Evolutionary conservation across 2,888 invertebrate species (phyloP), one percentile per base, ranked within the genome.

Genomic region (Homarus gammarus): DNA sequence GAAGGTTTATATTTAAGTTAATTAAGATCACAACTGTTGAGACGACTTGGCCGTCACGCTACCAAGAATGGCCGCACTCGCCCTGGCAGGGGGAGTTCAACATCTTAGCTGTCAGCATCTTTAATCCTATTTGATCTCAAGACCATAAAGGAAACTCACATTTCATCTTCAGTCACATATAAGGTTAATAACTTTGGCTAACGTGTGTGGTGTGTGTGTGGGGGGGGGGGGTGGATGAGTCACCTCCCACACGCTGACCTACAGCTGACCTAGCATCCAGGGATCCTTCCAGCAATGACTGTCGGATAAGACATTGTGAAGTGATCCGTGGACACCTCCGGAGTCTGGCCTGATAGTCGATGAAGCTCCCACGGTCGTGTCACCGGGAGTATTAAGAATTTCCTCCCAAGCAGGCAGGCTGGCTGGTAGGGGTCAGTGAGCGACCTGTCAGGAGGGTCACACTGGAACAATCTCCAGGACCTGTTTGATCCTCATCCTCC

Each of bases 301-400:
- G 72, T n/a, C 56, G 73, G 84, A 84, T 84, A 84, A 84, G 73
- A 84, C 51, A 56, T 84, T 84, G 84, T 84, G 84, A 84, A 84
- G 84, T 84, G 84, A 84, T 84, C 84, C 84, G 73, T 84, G 84
- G 84, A 84, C 73, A 73, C 84, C 84, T 73, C 44, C 70, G 68
- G 70, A 83, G 70, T 72, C 36, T 44, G 36, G 84, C 84, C 73
- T 56, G 70, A 84, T 36, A 33, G 44, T 83, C 83, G 15, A 33
- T 18, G 36, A 33, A 31, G 83, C 83, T 83, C 83, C 84, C 84
- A 84, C 84, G 84, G 73, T 84, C 73, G 36, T 84, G 84, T 84
- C 84, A 84, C 84, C 72, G 70, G 27, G 49, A 72, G 72, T 49
- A 81, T 61, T 64, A 64, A 81, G 40, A 49, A 68, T 61, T 38